Evolutionary conservation across 2,797 vertebrate species (phyloP), one percentile per base, ranked within the genome.

Genomic region (Lithobates pipiens): DNA sequence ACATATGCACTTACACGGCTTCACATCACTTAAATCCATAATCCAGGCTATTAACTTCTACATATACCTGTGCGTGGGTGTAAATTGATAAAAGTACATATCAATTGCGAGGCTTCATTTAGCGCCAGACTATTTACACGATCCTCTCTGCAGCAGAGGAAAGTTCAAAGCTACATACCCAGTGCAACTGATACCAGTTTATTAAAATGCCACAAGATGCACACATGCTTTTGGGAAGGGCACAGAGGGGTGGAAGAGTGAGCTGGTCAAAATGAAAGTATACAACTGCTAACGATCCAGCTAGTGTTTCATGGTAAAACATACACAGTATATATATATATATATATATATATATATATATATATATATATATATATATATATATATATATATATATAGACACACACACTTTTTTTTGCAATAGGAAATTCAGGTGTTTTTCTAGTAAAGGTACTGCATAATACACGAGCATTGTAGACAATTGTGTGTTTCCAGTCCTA

Each of bases 171-270:
- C 71, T 7, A 16, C 83, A 80, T 74, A 68, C 46, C 77, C 21
- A 75, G 21, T 23, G 77, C 42, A 75, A 85, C 23, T 27, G 23
- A 85, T 27, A 80, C 61, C 84, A 34, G 71, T 80, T 85, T 70
- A 85, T 85, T 85, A 85, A 85, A 80, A 85, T 80, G 77, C 77
- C 77, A 42, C 10, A 27, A 27, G 27, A 25, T 29, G 32, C 71
- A 10, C 11, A 23, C 15, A 80, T 80, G 50, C n/a, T 61, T 85
- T 23, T 16, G 29, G 65, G 63, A 76, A 80, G 77, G 32, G 84
- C 84, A 34, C 77, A 34, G 84, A 54, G 79, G 50, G 50, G 50
- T 54, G 50, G 50, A 54, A 54, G 13, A 18, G 11, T 18, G 50
- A 18, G 16, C 13, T 54, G 50, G 50, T 13, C 13, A 6, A 18